Percentiles rank a stretch among this genome's conserved stretches.
phyloP scores from a whole-genome alignment of 64 coral and sea anemone species.

The Montipora cactus region DNA sequence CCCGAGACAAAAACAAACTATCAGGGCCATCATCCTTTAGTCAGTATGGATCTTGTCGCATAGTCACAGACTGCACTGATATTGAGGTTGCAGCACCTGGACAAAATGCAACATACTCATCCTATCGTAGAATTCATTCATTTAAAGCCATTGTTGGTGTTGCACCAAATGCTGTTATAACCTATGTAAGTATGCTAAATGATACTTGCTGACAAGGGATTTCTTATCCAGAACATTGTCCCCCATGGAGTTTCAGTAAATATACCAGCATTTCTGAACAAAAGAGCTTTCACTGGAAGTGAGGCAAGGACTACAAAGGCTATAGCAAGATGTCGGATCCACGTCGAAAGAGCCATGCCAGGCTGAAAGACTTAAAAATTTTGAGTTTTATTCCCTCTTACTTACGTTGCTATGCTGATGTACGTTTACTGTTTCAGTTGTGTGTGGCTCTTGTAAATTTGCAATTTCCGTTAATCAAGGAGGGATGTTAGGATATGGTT shows the following conservation, averaged over 20 bases:
- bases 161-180: neutral
- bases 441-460: too few species aligned
- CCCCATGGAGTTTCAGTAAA: slow-evolving; percentile 31
- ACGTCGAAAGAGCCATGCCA: neutral
- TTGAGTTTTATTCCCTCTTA: slow-evolving; percentile 17
- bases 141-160: too few species aligned
- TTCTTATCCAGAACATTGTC: neutral
- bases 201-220: too few species aligned
- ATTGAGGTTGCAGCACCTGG: slow-evolving; percentile 13
- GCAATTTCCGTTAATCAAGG: too few species aligned
- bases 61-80: slow-evolving; percentile 53
- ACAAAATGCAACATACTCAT: slow-evolving; percentile 51
- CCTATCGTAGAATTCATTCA: slow-evolving; percentile 46
- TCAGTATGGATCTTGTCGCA: neutral
- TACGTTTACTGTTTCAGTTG: too few species aligned
- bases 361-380: slow-evolving; percentile 49
- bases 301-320: slow-evolving; percentile 19
- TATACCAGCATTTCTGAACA: neutral
- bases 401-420: too few species aligned
- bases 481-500: too few species aligned
- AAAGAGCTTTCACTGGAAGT: slow-evolving; percentile 38
- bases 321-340: neutral
- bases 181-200: neutral
- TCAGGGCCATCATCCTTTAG: slow-evolving; percentile 46
- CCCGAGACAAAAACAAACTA: slow-evolving; percentile 45